Conservation (phyloP, 1,140 invertebrate genomes). For the Drosophila bipectinata region DNA sequence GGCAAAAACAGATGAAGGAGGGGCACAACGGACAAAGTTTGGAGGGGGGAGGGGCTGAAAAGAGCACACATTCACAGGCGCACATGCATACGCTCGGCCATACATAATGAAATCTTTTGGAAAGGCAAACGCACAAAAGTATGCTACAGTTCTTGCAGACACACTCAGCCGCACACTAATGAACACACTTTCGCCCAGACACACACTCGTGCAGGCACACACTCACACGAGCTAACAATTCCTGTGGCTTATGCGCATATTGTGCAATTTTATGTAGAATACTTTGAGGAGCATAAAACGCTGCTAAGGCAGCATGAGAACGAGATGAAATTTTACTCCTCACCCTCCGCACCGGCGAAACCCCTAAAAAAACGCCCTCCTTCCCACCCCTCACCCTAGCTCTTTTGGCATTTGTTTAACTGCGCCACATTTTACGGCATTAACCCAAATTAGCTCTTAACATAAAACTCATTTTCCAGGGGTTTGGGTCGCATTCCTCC, state of each 20-base stretch:
- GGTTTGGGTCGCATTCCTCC: slow-evolving; percentile 16
- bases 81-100: slow-evolving; percentile 14
- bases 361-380: slow-evolving; percentile 1
- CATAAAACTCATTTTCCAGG: slow-evolving; percentile 74
- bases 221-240: slow-evolving; percentile 18
- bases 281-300: slow-evolving; percentile 63
- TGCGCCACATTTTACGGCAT: slow-evolving; percentile 79
- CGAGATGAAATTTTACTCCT: slow-evolving; percentile 44
- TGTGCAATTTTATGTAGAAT: slow-evolving; percentile 76
- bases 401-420: slow-evolving; percentile 63
- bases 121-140: slow-evolving; percentile 58
- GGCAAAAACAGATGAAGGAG: slow-evolving; percentile 14
- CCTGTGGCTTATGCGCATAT: slow-evolving; percentile 52
- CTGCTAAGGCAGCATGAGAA: slow-evolving; percentile 34
- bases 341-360: slow-evolving; percentile 2
- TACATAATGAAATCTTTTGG: slow-evolving; percentile 58
- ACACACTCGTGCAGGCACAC: slow-evolving; percentile 5
- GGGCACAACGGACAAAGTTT: neutral
- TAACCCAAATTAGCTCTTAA: slow-evolving; percentile 81
- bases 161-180: slow-evolving; percentile 40
- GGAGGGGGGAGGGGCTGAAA: neutral
- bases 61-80: slow-evolving; percentile 4
- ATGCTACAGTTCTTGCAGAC: slow-evolving; percentile 61
- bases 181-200: slow-evolving; percentile 16
- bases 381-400: neutral